Percentiles rank a stretch among this genome's conserved stretches.
These are phyloP conservation scores for Ictalurus furcatus DNA, from an alignment of 2,113 vertebrate species.

Conservation along the genomic window DNA sequence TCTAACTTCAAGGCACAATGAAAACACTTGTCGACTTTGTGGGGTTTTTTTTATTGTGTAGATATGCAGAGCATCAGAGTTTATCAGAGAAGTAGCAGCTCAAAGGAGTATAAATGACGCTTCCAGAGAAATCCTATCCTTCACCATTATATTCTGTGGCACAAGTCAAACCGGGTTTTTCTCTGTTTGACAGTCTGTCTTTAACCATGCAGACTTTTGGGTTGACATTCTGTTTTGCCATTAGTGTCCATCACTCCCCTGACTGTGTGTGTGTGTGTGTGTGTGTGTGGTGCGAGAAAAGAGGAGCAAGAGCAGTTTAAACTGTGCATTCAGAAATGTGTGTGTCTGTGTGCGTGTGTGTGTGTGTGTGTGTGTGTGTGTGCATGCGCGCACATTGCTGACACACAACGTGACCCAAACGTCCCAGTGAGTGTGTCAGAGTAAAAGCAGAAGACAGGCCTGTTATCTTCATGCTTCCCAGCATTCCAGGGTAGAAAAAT, in stretches of 20 bases:
- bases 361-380: constrained; percentile 28
- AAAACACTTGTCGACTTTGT: background rate
- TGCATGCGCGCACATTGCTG: too few species aligned
- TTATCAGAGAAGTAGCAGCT: background rate
- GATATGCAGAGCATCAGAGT: background rate
- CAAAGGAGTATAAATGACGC: constrained; percentile 27
- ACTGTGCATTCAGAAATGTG: background rate
- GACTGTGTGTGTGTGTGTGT: constrained; percentile 9
- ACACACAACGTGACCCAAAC: constrained; percentile 19
- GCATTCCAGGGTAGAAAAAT: background rate
- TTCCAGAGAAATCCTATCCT: background rate
- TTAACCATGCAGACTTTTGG: constrained; percentile 23
- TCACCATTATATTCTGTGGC: constrained; percentile 19
- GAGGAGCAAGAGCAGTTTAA: background rate
- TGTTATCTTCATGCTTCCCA: constrained; percentile 18
- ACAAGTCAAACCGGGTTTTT: constrained; percentile 3
- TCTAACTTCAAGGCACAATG: background rate
- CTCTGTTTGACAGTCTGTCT: constrained; percentile 40
- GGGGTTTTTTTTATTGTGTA: background rate
- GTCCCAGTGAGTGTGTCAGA: constrained; percentile 20
- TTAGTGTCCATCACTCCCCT: constrained; percentile 48
- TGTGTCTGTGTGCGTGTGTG: constrained; percentile 13
- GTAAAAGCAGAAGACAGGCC: constrained; percentile 13
- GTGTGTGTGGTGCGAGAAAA: background rate
- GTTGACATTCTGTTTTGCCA: constrained; percentile 37